These are phyloP conservation scores for Lepus europaeus DNA, from an alignment of 2,113 vertebrate species.

Conservation along the genomic window DNA sequence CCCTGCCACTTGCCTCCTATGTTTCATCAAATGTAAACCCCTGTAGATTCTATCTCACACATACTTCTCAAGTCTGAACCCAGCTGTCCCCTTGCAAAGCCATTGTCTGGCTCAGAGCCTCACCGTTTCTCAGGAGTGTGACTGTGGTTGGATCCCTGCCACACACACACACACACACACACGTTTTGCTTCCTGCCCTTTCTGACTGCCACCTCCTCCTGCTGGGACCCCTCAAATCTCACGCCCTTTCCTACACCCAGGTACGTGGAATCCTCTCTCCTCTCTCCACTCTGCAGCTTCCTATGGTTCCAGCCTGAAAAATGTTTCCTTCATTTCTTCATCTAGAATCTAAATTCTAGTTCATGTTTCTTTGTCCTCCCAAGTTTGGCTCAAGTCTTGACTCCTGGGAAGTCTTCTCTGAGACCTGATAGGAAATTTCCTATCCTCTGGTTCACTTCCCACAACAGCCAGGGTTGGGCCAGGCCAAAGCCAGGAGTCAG, in stretches of 20 bases:
- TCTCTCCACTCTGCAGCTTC: neutral
- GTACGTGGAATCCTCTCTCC: no score
- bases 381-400: neutral
- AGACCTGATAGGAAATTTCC: no score
- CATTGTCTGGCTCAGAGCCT: neutral
- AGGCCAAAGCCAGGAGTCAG: no score
- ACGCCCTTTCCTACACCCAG: neutral
- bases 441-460: no score
- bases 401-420: neutral
- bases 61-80: neutral
- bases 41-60: neutral
- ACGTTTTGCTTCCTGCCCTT: no score
- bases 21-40: rapidly evolving
- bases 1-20: neutral
- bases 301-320: neutral
- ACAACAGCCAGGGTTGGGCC: no score
- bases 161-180: no score
- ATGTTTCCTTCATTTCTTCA: neutral
- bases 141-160: neutral
- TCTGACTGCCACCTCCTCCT: neutral
- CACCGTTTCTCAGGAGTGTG: neutral
- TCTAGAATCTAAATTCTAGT: neutral
- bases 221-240: neutral
- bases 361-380: neutral
- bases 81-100: neutral